A percentile compares a stretch with the other conserved stretches of the same genome.
Evolutionary conservation across 2,113 vertebrate genomes (phyloP).

Genomic region (Alligator sinensis): DNA sequence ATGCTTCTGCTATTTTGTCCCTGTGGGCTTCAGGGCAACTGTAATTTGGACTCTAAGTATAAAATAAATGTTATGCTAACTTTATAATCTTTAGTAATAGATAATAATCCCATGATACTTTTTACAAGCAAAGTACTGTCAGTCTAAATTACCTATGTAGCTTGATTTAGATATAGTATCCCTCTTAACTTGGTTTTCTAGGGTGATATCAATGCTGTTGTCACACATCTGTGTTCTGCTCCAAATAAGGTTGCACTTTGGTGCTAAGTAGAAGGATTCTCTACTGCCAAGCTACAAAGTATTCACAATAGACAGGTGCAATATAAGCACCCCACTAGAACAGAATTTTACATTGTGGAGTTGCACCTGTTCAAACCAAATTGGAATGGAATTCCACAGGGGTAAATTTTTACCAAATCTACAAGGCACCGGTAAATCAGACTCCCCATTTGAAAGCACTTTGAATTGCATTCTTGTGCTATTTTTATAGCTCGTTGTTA

Average conservation of each 20-base stretch:
- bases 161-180: not conserved
- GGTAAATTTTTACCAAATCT: not conserved
- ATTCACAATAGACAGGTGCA: not conserved
- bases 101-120: not conserved
- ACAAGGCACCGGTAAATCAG: not conserved
- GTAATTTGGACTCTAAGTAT: not conserved
- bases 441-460: not conserved
- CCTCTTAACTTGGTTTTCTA: not conserved
- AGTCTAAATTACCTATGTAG: not conserved
- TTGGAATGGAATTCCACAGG: not conserved
- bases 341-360: fast-evolving
- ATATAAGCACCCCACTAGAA: not conserved
- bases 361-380: not conserved
- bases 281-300: not conserved
- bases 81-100: not conserved
- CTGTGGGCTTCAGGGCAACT: not conserved
- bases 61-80: not conserved
- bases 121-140: not conserved
- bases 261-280: not conserved
- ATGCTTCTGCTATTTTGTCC: not conserved
- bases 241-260: not conserved
- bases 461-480: not conserved
- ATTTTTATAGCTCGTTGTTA: not conserved
- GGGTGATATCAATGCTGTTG: not conserved
- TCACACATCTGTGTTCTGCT: not conserved